Conservation (phyloP, 2,888 invertebrate genomes). For the Argynnis bischoffii region DNA sequence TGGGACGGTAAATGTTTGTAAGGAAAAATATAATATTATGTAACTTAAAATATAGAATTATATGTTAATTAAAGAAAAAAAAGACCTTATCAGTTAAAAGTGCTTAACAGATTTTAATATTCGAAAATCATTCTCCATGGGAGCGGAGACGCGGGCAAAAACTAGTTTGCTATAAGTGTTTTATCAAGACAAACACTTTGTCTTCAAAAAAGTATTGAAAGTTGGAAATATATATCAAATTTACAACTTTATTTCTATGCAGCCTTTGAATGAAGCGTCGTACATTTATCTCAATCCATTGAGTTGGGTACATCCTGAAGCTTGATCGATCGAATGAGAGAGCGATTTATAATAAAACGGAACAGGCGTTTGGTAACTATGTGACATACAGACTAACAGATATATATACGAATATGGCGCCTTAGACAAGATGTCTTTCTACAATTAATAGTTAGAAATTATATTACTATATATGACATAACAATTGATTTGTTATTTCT, state of each 20-base stretch:
- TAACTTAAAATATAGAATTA: not conserved
- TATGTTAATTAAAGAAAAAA: not conserved
- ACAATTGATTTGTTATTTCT: too few species aligned
- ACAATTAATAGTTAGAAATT: too few species aligned
- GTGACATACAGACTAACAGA: constrained; percentile 33
- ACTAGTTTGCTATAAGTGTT: too few species aligned
- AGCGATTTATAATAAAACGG: constrained; percentile 61
- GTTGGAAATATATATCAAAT: constrained; percentile 23
- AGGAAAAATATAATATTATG: not conserved
- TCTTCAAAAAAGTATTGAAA: constrained; percentile 13
- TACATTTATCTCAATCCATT: constrained; percentile 65
- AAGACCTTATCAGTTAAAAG: too few species aligned
- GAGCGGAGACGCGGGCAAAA: too few species aligned
- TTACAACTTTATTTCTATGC: constrained; percentile 38
- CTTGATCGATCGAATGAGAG: constrained; percentile 60
- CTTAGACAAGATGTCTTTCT: too few species aligned
- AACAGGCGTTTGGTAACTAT: constrained; percentile 43
- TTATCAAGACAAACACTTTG: not conserved
- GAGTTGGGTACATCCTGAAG: constrained; percentile 53
- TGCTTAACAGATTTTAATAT: too few species aligned
- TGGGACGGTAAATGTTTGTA: too few species aligned
- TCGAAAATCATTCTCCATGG: too few species aligned
- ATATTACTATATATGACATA: too few species aligned
- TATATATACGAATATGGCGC: not conserved
- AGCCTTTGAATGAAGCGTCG: constrained; percentile 47